phyloP scores from a whole-genome alignment of 2,113 vertebrate genomes.

The Haemorhous mexicanus region DNA sequence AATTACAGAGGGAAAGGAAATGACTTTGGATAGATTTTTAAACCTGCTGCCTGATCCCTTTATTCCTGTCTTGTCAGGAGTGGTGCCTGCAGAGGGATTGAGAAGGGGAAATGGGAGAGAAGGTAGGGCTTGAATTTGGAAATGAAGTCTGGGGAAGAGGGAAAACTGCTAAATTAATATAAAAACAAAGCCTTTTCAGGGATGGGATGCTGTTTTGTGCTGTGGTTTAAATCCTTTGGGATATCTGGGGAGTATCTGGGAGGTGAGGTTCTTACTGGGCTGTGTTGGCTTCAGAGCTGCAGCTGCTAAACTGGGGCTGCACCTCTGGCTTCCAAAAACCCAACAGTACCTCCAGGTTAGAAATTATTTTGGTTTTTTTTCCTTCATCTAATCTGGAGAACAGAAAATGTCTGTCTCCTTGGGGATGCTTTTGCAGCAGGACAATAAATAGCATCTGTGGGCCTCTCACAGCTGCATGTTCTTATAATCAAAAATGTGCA shows the following conservation, averaged over 20 bases:
- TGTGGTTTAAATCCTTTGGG: background rate
- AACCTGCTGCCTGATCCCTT: conserved; percentile 40
- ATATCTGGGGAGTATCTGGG: background rate
- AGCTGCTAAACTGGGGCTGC: background rate
- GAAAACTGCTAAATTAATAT: background rate
- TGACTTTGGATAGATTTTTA: conserved; percentile 10
- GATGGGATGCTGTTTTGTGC: background rate
- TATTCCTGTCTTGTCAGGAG: conserved; percentile 19
- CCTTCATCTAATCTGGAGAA: background rate
- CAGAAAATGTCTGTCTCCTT: background rate
- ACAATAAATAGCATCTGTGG: background rate
- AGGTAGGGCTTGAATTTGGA: background rate
- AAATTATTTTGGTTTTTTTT: accelerated
- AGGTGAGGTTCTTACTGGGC: background rate
- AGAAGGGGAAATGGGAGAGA: background rate
- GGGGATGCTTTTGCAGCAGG: background rate
- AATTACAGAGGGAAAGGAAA: conserved; percentile 40
- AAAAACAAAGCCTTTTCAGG: background rate
- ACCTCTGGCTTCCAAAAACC: background rate
- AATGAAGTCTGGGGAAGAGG: background rate
- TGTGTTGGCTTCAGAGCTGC: background rate
- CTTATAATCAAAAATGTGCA: background rate
- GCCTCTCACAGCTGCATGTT: background rate
- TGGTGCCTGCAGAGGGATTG: conserved; percentile 12
- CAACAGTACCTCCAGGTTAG: background rate